These are phyloP conservation scores for Batillaria attramentaria DNA, from an alignment of 1,140 invertebrate species.

Conservation along the genomic window DNA sequence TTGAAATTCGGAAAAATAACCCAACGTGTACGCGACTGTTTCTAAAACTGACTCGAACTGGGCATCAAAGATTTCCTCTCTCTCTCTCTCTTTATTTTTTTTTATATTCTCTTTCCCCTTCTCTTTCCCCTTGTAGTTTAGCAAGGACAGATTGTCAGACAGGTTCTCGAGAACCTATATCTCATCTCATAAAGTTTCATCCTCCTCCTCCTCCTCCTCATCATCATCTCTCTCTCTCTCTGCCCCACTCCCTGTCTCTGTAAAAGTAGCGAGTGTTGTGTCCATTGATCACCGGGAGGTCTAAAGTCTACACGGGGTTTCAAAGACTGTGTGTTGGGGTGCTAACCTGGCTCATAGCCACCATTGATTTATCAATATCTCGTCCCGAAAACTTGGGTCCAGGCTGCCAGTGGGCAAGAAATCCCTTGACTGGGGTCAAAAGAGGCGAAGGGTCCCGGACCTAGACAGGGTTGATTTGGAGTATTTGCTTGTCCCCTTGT, in stretches of 20 bases:
- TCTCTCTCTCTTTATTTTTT: background rate
- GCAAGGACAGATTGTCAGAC: no score
- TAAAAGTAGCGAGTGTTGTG: background rate
- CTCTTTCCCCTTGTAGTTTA: conserved; percentile 2
- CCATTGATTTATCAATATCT: conserved; percentile 7
- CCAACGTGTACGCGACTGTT: no score
- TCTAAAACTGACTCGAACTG: background rate
- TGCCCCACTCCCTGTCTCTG: background rate
- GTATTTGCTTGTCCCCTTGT: background rate
- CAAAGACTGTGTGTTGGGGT: background rate
- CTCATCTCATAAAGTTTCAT: background rate
- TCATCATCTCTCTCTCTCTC: conserved; percentile 7
- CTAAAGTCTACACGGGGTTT: background rate
- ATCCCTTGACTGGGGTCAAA: background rate
- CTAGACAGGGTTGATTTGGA: background rate
- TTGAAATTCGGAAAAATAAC: no score
- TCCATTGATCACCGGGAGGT: background rate
- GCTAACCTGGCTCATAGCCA: background rate
- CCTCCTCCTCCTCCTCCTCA: background rate
- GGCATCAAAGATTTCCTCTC: background rate
- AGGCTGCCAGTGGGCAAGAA: background rate
- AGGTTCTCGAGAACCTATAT: no score
- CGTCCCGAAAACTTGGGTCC: no score
- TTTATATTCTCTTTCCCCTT: background rate
- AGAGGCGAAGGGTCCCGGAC: background rate